Conservation (phyloP, 2,113 vertebrate genomes). For the Aphyosemion australe region DNA sequence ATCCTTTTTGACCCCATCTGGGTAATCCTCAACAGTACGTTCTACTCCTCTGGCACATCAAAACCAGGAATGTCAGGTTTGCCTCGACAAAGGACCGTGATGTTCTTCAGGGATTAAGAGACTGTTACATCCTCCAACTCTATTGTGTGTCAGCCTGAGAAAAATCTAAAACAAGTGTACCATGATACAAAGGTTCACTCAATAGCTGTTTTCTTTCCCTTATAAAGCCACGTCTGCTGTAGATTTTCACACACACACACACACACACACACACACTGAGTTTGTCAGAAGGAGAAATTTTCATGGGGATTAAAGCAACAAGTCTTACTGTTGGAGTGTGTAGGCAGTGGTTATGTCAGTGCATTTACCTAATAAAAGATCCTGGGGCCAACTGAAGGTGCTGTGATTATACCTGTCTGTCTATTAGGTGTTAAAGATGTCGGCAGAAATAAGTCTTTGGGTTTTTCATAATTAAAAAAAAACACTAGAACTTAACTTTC, state of each 20-base stretch:
- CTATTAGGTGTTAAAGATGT: too few species aligned
- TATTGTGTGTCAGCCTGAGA: slow-evolving; percentile 25
- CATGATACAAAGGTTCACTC: slow-evolving; percentile 8
- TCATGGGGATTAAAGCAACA: slow-evolving; percentile 20
- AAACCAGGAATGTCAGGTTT: slow-evolving; percentile 43
- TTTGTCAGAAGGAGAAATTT: slow-evolving; percentile 27
- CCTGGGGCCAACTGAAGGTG: neutral
- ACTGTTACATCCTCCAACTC: slow-evolving; percentile 38
- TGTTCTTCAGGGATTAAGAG: slow-evolving; percentile 47
- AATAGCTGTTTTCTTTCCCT: slow-evolving; percentile 45
- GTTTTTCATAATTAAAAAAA: neutral
- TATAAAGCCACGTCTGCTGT: slow-evolving; percentile 53
- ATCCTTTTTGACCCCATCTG: slow-evolving; percentile 39
- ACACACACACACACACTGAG: slow-evolving; percentile 3
- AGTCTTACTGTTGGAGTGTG: neutral
- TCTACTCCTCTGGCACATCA: slow-evolving; percentile 33
- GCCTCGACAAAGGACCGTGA: slow-evolving; percentile 29
- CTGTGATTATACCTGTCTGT: neutral
- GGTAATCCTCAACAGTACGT: slow-evolving; percentile 11
- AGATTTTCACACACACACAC: slow-evolving; percentile 14
- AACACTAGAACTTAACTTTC: too few species aligned
- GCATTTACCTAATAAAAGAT: neutral
- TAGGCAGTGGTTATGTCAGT: neutral
- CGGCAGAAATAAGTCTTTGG: neutral
- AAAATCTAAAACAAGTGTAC: slow-evolving; percentile 38